Evolutionary conservation across 2,888 invertebrate genomes (phyloP).

Genomic region (Eucera pruinosa): DNA sequence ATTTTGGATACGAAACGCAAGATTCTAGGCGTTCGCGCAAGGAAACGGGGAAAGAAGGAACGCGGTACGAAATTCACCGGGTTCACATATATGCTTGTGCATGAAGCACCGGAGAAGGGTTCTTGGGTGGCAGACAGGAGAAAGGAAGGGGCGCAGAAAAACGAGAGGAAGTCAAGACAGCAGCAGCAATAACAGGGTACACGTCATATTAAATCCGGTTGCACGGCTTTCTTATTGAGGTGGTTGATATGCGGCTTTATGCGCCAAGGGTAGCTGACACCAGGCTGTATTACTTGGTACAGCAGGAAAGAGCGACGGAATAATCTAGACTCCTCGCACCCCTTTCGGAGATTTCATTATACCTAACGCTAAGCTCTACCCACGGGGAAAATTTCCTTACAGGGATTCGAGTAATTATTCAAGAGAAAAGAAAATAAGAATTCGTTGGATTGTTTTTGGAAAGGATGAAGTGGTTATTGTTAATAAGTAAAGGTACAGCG

Average conservation of each 20-base stretch:
- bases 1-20: constrained; percentile 45
- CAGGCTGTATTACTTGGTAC: constrained; percentile 70
- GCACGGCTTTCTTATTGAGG: constrained; percentile 72
- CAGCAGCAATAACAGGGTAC: constrained; percentile 73
- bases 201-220: constrained; percentile 77
- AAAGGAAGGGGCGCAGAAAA: constrained; percentile 12
- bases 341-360: not conserved
- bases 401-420: no score
- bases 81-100: constrained; percentile 5
- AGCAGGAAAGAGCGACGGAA: constrained; percentile 49
- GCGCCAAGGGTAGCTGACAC: constrained; percentile 65
- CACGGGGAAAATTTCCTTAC: no score
- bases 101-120: not conserved
- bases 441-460: not conserved
- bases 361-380: not conserved
- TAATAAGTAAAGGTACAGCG: not conserved
- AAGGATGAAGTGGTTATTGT: not conserved
- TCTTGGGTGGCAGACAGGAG: not conserved
- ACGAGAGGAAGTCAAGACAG: constrained; percentile 56
- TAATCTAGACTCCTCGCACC: constrained; percentile 50
- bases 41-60: constrained; percentile 26
- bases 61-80: constrained; percentile 52
- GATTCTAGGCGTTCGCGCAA: constrained; percentile 32
- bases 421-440: constrained; percentile 25
- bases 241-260: constrained; percentile 73